Percentiles rank a stretch among this genome's conserved stretches.
Conservation (phyloP, 2,113 vertebrate genomes). For the Cryptomyrus ogoouensis region DNA sequence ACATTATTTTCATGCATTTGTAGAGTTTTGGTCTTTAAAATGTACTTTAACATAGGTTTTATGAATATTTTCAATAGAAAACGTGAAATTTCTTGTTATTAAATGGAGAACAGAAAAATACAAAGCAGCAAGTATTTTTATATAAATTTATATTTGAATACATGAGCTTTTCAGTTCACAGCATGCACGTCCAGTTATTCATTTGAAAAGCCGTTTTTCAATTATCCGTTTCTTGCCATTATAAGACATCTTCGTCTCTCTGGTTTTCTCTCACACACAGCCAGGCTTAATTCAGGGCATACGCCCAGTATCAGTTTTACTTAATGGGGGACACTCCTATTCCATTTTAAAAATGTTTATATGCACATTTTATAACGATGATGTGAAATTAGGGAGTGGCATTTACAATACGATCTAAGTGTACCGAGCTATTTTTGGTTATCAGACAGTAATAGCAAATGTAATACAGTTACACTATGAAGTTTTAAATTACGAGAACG, state of each 20-base stretch:
- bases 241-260: neutral
- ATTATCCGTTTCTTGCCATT: neutral
- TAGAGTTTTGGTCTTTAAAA: neutral
- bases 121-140: neutral
- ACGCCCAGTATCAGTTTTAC: neutral
- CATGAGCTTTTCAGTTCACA: neutral
- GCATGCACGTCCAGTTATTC: neutral
- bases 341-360: neutral
- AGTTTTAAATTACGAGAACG: constrained; percentile 1
- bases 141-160: neutral
- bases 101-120: neutral
- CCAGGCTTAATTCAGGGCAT: neutral
- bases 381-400: neutral
- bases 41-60: neutral
- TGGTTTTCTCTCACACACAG: neutral
- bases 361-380: neutral
- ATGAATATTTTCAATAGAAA: neutral
- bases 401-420: neutral
- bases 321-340: neutral
- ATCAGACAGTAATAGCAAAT: neutral
- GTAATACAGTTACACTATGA: neutral
- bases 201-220: neutral
- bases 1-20: neutral
- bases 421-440: neutral
- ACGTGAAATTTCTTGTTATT: neutral